Percentiles rank a stretch among this genome's conserved stretches.
These are phyloP conservation scores for Umimayanthus kanabou DNA, from an alignment of 92 coral and sea anemone genomes.

Conservation along the genomic window DNA sequence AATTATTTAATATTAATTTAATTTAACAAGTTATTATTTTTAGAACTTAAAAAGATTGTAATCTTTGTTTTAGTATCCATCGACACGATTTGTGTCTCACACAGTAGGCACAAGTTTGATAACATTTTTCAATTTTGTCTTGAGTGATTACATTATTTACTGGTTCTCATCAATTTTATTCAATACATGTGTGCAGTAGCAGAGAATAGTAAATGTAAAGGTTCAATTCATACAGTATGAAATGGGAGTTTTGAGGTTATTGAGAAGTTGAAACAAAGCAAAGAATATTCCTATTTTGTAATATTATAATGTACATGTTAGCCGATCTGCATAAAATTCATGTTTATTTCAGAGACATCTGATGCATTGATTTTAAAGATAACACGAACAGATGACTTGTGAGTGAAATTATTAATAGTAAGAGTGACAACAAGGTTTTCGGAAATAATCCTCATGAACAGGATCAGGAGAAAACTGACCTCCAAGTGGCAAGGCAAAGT, in stretches of 20 bases:
- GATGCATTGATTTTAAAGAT: constrained; percentile 22
- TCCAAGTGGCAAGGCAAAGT: constrained; percentile 40
- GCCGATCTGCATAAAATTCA: constrained; percentile 26
- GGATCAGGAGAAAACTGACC: constrained; percentile 36
- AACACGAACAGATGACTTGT: constrained; percentile 16
- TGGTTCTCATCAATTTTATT: not conserved
- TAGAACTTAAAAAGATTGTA: too few relatives aligned
- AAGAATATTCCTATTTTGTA: not conserved
- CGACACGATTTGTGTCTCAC: not conserved
- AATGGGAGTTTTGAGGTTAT: not conserved
- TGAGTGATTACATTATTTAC: not conserved
- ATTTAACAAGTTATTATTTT: too few relatives aligned
- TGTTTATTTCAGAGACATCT: not conserved
- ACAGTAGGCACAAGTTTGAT: not conserved
- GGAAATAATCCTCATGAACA: constrained; percentile 24
- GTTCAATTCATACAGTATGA: not conserved
- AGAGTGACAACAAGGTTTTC: not conserved
- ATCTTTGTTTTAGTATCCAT: not conserved
- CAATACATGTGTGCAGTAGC: not conserved
- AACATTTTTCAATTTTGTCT: not conserved
- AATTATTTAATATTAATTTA: too few relatives aligned
- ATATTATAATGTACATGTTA: not conserved
- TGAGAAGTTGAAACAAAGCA: not conserved
- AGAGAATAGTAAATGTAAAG: not conserved
- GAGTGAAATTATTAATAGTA: constrained; percentile 5